A percentile compares a stretch with the other conserved stretches of the same genome.
Evolutionary conservation across 2,888 invertebrate species (phyloP).

Genomic region (Pseudolycoriella hygida): DNA sequence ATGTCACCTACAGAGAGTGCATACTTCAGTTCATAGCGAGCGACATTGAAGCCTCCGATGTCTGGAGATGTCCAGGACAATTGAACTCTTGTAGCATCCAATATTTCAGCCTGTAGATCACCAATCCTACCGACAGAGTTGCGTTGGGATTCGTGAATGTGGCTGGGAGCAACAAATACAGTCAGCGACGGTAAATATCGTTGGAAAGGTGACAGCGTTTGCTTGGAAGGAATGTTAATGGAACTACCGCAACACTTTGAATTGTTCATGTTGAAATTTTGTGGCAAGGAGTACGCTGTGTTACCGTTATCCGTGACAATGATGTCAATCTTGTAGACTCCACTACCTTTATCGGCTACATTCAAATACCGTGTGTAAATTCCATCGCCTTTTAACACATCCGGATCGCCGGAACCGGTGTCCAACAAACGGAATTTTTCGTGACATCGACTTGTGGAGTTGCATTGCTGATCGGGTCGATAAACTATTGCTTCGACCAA

Average conservation of each 20-base stretch:
- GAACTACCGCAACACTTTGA: constrained; percentile 34
- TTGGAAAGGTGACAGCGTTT: constrained; percentile 33
- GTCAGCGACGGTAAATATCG: constrained; percentile 32
- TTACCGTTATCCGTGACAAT: constrained; percentile 34
- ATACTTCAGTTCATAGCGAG: constrained; percentile 34
- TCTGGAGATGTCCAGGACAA: constrained; percentile 43
- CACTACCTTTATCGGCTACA: constrained; percentile 27
- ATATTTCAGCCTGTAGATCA: constrained; percentile 32
- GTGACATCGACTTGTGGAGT: constrained; percentile 22
- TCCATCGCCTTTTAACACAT: constrained; percentile 43
- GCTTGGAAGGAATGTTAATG: constrained; percentile 29
- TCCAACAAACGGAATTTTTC: constrained; percentile 34
- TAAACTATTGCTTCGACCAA: constrained; percentile 35
- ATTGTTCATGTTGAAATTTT: constrained; percentile 12
- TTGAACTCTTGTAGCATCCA: constrained; percentile 31
- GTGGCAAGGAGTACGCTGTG: constrained; percentile 33
- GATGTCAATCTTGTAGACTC: constrained; percentile 33
- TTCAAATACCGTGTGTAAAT: constrained; percentile 43
- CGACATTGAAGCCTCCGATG: constrained; percentile 32
- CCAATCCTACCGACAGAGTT: constrained; percentile 30
- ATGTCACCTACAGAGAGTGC: constrained; percentile 28
- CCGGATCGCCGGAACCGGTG: constrained; percentile 44
- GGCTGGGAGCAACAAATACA: constrained; percentile 26
- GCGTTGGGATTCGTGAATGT: constrained; percentile 16
- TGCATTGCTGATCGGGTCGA: constrained; percentile 17